phyloP scores from a whole-genome alignment of 2,797 vertebrate genomes.

The Chromis chromis region DNA sequence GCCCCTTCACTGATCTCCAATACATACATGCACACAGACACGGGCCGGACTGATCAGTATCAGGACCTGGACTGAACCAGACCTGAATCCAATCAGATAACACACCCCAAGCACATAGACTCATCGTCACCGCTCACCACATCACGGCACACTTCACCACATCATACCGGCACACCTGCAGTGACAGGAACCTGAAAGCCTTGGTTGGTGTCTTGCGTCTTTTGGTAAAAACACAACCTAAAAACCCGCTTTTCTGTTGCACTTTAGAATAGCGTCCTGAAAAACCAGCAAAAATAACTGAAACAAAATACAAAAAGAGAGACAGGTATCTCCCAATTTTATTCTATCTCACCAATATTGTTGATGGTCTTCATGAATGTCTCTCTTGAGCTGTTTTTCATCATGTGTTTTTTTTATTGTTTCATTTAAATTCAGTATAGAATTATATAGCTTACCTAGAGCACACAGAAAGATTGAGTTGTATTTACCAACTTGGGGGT shows the following conservation, averaged over 20 bases:
- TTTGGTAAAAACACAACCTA: slow-evolving; percentile 74
- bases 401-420: slow-evolving; percentile 74
- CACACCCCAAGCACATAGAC: slow-evolving; percentile 51
- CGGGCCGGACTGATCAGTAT: slow-evolving; percentile 37
- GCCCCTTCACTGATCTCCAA: slow-evolving; percentile 75
- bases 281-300: slow-evolving; percentile 75
- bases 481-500: slow-evolving; percentile 75
- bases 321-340: slow-evolving; percentile 49
- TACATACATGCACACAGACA: slow-evolving; percentile 74
- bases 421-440: slow-evolving; percentile 82
- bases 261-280: slow-evolving; percentile 67
- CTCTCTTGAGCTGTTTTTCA: slow-evolving; percentile 71
- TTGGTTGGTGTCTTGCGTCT: slow-evolving; percentile 63
- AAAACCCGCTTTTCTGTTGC: slow-evolving; percentile 71
- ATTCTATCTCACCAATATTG: slow-evolving; percentile 52
- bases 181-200: slow-evolving; percentile 74
- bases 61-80: slow-evolving; percentile 44
- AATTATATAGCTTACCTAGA: slow-evolving; percentile 86
- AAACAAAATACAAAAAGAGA: slow-evolving; percentile 74
- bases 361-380: slow-evolving; percentile 68
- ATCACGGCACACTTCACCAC: slow-evolving; percentile 71
- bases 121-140: slow-evolving; percentile 65
- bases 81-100: slow-evolving; percentile 35
- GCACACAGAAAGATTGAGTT: slow-evolving; percentile 85
- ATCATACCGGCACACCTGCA: slow-evolving; percentile 71